A percentile compares a stretch with the other conserved stretches of the same genome.
These are phyloP conservation scores for Formica exsecta DNA, from an alignment of 1,140 invertebrate species.

Conservation along the genomic window DNA sequence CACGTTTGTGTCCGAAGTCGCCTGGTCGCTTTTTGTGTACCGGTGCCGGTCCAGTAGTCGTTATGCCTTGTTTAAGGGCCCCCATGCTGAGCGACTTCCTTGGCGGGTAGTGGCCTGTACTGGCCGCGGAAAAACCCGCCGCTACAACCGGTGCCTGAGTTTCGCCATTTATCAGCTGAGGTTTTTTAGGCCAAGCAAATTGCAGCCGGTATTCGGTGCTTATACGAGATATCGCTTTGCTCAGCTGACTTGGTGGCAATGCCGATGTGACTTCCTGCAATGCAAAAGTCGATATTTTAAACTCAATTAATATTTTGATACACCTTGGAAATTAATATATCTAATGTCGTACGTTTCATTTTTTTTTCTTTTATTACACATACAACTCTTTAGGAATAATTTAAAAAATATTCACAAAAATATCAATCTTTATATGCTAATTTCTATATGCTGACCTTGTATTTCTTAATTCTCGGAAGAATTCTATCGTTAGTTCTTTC, in stretches of 20 bases:
- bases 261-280: constrained; percentile 84
- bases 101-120: constrained; percentile 86
- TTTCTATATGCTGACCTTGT: background rate
- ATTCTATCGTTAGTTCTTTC: too few species aligned
- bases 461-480: too few species aligned
- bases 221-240: constrained; percentile 91
- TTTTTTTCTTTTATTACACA: background rate
- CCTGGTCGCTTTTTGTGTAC: constrained; percentile 89
- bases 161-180: constrained; percentile 88
- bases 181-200: constrained; percentile 92
- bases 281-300: constrained; percentile 3
- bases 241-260: constrained; percentile 88
- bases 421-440: too few species aligned
- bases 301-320: background rate
- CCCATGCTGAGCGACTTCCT: constrained; percentile 95
- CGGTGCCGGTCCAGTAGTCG: constrained; percentile 86
- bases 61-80: constrained; percentile 90
- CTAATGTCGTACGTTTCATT: background rate
- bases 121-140: constrained; percentile 83
- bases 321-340: background rate
- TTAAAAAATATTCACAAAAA: too few species aligned
- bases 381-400: background rate
- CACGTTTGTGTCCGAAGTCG: constrained; percentile 85
- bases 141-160: constrained; percentile 84
- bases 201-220: constrained; percentile 95